Evolutionary conservation across 2,888 invertebrate genomes (phyloP).

Genomic region (Encarsia formosa): DNA sequence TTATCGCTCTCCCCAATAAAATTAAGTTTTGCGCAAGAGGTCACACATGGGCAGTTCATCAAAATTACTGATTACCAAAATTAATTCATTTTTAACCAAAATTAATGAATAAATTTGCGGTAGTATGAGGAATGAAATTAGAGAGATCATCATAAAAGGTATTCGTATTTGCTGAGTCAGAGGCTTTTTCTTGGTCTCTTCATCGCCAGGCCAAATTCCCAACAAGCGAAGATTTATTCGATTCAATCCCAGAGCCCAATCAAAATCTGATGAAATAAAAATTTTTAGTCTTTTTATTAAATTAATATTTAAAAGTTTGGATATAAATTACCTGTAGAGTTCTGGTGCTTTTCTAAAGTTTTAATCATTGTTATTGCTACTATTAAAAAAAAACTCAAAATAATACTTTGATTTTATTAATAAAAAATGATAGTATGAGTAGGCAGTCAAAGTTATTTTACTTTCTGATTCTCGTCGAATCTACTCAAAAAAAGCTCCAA

Average conservation of each 20-base stretch:
- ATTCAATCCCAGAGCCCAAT: conserved; percentile 11
- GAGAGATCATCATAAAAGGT: not conserved
- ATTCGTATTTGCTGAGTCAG: not conserved
- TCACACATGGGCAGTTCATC: not conserved
- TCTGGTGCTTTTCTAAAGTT: no score
- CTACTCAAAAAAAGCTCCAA: no score
- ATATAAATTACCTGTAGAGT: no score
- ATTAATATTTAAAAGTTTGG: no score
- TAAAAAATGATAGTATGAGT: no score
- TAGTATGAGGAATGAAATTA: not conserved
- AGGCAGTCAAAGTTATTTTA: no score
- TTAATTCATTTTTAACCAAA: not conserved
- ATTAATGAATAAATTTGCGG: conserved; percentile 1
- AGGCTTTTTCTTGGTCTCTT: not conserved
- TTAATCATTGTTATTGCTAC: no score
- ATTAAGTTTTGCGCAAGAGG: not conserved
- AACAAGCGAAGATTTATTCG: conserved; percentile 4
- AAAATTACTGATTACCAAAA: conserved; percentile 1
- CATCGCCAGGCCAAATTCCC: conserved; percentile 7
- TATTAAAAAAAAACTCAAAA: no score
- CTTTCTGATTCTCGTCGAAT: no score
- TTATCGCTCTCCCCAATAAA: not conserved
- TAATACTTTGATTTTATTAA: no score
- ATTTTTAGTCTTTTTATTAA: no score
- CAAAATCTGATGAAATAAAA: no score